Evolutionary conservation across 1,140 invertebrate species (phyloP), one percentile per base, ranked within the genome.

Genomic region (Fopius arisanus): DNA sequence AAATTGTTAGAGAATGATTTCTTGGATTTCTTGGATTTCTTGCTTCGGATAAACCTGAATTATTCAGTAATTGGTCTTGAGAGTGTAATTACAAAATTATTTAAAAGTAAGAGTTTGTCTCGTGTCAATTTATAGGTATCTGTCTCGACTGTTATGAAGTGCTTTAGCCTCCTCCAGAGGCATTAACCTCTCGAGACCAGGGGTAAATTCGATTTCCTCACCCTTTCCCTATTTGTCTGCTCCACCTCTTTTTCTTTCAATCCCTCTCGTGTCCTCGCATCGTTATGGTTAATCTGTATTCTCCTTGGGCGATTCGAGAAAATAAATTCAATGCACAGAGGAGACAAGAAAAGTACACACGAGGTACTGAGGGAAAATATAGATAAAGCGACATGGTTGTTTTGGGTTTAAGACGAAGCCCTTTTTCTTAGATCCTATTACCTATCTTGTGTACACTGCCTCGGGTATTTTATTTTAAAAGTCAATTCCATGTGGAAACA

Each of bases 391-490:
- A 48, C 43, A 37, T 37, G 33, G 12, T 1, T 48, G 10, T 48
- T 48, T 78, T 73, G 71, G 78, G 74, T 82, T 80, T 78, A 82
- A 82, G 75, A 59, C 67, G 82, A 83, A 82, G 81, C 81, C 82
- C 73, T 74, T 81, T 79, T 82, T 80, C 81, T 78, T 43, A 81
- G 79, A 83, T 82, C 81, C 82, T 77, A 82, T 83, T 83, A 83
- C 80, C 73, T 76, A 78, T 77, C 59, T 19, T 19, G 70, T 70
- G 75, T 74, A 70, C 43, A 68, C 29, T 48, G 29, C 29, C 67
- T 26, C 43, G 16, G 16, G 26, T 29, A 37, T 69, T 51, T 37
- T 67, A 33, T 14, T 19, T 67, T 7, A 2, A 48, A 48, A 67
- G 65, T 69, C 31, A 41, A 54, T 31, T 26, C 16, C 26, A 10